Base-by-base conservation (phyloP, 2,888 invertebrate species). In the Drosophila anomalipes region DNA sequence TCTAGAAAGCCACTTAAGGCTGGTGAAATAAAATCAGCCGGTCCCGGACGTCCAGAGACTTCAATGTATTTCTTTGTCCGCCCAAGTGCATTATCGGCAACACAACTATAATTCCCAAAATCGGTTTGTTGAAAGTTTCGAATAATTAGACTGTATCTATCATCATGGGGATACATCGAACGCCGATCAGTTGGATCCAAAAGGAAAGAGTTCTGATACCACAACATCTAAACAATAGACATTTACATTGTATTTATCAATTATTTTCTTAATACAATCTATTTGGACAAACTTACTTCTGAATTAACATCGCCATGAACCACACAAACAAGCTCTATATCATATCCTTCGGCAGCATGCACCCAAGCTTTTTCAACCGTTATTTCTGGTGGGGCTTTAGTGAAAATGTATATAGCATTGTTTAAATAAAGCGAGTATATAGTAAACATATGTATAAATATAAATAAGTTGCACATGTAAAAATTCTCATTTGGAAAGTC, bases 191-290 rank as follows among this genome's bases (percentile, higher is more conserved):
- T 95, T 22, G 95, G 94, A 88, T 95, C 95, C 65, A 95, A 90
- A 37, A 94, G 92, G 88, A 95, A 95, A 1, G 95, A 95, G 86
- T 96, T 95, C 87, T 95, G 95, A 87, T 95, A 95, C 96, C 96
- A 96, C 32, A 94, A 92, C 83, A 95, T 95, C 95, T 95, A 90
- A 32, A 92, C 92, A 70, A 59, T 60, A 58, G 5, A 56, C 47
- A 3, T 0, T n/a, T n/a, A 19, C 12, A 28, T 26, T 1, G 1
- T 12, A n/a, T 35, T 7, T 3, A 28, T 2, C n/a, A 6, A 12
- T 26, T 3, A 47, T 26, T 9, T 47, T 26, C 9, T 47, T 26
- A 16, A 22, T 26, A 16, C 47, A 16, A 47, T 26, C 22, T 47
- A 26, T 47, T 47, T 47, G 10, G 9, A 7, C 47, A 47, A 66